A percentile compares a stretch with the other conserved stretches of the same genome.
Conservation (phyloP, 2,113 vertebrate species). For the Pachyramphus minor region DNA sequence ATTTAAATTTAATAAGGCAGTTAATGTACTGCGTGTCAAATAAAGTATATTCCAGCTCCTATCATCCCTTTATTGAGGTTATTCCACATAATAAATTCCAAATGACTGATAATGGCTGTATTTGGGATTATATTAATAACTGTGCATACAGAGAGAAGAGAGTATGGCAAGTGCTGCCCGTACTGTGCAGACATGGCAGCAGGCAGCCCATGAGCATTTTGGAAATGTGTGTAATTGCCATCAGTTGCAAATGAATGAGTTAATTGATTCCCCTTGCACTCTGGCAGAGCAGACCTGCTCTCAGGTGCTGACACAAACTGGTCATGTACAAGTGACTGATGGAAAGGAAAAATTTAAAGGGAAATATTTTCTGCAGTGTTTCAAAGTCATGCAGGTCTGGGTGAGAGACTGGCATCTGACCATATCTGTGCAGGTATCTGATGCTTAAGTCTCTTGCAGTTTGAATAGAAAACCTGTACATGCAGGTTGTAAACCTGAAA, state of each 20-base stretch:
- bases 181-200: background rate
- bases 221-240: background rate
- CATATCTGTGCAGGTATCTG: background rate
- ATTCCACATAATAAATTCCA: background rate
- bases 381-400: background rate
- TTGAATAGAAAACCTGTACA: background rate
- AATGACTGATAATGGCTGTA: background rate
- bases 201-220: background rate
- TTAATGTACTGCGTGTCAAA: background rate
- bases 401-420: background rate
- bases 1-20: conserved; percentile 6
- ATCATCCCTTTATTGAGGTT: background rate
- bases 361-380: background rate
- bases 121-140: background rate
- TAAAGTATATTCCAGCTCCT: background rate
- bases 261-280: background rate
- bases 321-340: background rate
- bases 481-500: background rate
- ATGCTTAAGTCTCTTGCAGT: background rate
- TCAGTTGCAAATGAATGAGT: background rate
- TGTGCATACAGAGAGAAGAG: background rate
- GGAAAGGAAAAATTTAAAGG: background rate
- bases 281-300: background rate
- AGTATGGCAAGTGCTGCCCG: background rate
- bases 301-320: background rate